Conservation (phyloP, 2,888 invertebrate species). For the Philereme transversata region DNA sequence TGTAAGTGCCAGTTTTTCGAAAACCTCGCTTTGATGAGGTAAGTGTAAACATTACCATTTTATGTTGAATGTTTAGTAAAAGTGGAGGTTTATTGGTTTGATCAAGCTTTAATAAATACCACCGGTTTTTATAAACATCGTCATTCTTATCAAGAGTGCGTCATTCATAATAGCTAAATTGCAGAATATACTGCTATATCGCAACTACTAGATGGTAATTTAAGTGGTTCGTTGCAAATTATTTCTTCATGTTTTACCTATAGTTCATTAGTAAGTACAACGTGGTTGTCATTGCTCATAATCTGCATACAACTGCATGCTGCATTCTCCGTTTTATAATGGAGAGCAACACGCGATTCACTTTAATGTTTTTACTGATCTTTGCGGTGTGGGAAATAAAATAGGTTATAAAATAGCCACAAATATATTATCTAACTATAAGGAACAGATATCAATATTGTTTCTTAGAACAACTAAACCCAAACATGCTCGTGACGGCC, state of each 20-base stretch:
- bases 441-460: not conserved
- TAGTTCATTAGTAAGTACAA: not conserved
- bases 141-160: conserved; percentile 1
- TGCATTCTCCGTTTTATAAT: not conserved
- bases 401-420: not conserved
- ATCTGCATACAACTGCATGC: not conserved
- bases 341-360: not conserved
- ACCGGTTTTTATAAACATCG: conserved; percentile 5
- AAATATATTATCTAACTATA: not conserved
- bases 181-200: conserved; percentile 8
- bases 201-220: not conserved
- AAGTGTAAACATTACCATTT: conserved; percentile 33
- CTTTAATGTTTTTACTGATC: not conserved
- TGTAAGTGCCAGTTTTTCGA: conserved; percentile 7
- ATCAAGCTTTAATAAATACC: conserved; percentile 17
- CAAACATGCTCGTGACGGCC: not conserved
- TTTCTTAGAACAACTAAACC: not conserved
- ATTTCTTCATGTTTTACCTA: conserved; percentile 9
- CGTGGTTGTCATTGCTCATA: not conserved
- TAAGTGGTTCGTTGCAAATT: conserved; percentile 1
- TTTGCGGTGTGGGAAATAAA: not conserved
- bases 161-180: not conserved
- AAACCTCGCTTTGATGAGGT: conserved; percentile 26
- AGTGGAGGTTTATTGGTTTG: conserved; percentile 17
- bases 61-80: conserved; percentile 19